These are phyloP conservation scores for Gambusia holbrooki DNA, from an alignment of 2,113 vertebrate genomes.

Conservation along the genomic window DNA sequence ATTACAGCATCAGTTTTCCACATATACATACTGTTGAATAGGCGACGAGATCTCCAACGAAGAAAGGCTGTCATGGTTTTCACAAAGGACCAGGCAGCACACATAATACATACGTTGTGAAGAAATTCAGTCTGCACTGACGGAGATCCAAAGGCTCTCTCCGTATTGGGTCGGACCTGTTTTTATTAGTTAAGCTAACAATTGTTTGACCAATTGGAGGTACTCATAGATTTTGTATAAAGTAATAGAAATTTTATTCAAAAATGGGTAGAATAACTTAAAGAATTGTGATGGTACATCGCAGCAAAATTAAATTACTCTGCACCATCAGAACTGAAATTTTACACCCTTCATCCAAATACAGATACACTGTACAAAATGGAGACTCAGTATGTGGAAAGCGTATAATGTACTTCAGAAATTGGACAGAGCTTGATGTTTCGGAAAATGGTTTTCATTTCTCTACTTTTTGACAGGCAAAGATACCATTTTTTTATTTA, in stretches of 20 bases:
- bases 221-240: neutral
- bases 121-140: neutral
- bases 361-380: neutral
- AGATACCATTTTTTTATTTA: neutral
- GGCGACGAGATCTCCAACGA: neutral
- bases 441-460: neutral
- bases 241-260: neutral
- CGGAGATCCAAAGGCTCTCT: neutral
- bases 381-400: neutral
- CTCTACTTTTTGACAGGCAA: neutral
- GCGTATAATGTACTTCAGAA: neutral
- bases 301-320: neutral
- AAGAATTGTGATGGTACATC: neutral
- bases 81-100: neutral
- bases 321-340: neutral
- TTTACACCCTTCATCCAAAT: neutral
- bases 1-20: neutral
- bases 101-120: neutral
- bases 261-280: neutral
- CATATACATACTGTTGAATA: neutral
- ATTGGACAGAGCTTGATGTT: neutral
- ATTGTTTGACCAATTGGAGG: too few relatives aligned
- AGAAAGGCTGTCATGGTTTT: neutral
- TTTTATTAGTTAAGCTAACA: neutral
- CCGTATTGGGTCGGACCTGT: neutral